These are phyloP conservation scores for Lasioglossum leucozonium DNA, from an alignment of 2,888 invertebrate species.

Conservation along the genomic window DNA sequence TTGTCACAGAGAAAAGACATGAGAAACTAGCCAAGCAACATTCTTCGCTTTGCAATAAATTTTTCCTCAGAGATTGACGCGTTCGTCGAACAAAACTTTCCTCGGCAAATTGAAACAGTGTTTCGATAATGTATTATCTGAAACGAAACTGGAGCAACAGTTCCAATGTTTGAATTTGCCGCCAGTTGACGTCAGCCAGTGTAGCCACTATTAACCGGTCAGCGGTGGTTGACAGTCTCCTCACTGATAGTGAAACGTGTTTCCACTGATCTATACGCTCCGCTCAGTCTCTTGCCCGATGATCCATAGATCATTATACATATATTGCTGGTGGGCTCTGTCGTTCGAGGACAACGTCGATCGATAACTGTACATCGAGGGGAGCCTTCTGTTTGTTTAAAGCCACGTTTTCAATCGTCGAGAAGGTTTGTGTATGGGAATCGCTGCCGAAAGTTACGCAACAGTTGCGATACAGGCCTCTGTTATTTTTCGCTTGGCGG, in stretches of 20 bases:
- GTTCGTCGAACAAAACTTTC: neutral
- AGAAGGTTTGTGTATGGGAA: neutral
- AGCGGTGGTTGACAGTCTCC: neutral
- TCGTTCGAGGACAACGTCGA: neutral
- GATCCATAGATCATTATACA: slow-evolving; percentile 21
- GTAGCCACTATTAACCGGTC: slow-evolving; percentile 4
- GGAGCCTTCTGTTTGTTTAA: neutral
- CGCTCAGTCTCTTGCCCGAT: neutral
- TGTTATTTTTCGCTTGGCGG: slow-evolving; percentile 17
- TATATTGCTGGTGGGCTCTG: neutral
- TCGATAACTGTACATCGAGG: neutral
- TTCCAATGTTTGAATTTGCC: slow-evolving; percentile 32
- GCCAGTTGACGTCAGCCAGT: slow-evolving; percentile 42
- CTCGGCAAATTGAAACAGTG: neutral
- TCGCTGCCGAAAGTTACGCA: slow-evolving; percentile 16
- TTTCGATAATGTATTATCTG: neutral
- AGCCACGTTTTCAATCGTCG: neutral
- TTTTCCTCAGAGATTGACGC: neutral
- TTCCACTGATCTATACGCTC: neutral
- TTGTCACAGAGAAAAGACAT: neutral
- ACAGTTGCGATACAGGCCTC: neutral
- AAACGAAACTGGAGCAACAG: neutral
- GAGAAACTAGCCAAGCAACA: neutral
- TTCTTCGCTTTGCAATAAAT: neutral
- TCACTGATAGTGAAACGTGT: neutral